Base-by-base conservation (phyloP, 2,888 invertebrate species). In the Macaria notata region DNA sequence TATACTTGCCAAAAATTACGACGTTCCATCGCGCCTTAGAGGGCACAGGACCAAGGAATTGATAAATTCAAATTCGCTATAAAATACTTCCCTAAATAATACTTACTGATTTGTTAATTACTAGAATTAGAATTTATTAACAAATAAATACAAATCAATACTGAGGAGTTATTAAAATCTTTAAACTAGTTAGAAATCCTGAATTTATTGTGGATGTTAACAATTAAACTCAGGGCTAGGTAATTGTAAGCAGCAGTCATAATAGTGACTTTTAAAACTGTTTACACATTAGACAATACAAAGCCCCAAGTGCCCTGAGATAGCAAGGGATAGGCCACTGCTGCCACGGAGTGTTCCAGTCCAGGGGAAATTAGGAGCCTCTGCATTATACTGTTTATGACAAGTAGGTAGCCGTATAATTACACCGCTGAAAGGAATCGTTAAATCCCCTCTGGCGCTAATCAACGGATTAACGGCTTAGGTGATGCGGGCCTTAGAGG, bases 331-430 rank as follows among this genome's bases (percentile, higher is more conserved):
- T 93, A 0, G 95, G 95, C 95, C 95, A 95, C 58, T 86, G 93
- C 89, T 98, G 98, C 97, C 97, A 98, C 0, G 96, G 95, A 48
- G 95, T 93, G 81, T 97, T 96, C 98, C 98, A 98, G 79, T 98
- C 98, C 38, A 98, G 86, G 0, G 98, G 98, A 65, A 98, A n/a
- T n/a, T n/a, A n/a, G n/a, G 19, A 19, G 19, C 19, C 19, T 19
- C 19, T 19, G 19, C 19, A 19, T 19, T 19, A 19, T 19, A 19
- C 19, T 19, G 19, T 19, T 2, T 19, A 19, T 19, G 19, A 19
- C 19, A 19, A 19, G 19, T 19, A 65, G 64, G 71, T 71, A 68
- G 73, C 65, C 66, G 70, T 79, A 79, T 83, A 86, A 86, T 86
- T 85, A 84, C 79, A 71, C 66, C 68, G 75, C 78, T 75, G 77